Evolutionary conservation across 2,888 invertebrate genomes (phyloP), one percentile per base, ranked within the genome.

Genomic region (Ptilodon capucinus): DNA sequence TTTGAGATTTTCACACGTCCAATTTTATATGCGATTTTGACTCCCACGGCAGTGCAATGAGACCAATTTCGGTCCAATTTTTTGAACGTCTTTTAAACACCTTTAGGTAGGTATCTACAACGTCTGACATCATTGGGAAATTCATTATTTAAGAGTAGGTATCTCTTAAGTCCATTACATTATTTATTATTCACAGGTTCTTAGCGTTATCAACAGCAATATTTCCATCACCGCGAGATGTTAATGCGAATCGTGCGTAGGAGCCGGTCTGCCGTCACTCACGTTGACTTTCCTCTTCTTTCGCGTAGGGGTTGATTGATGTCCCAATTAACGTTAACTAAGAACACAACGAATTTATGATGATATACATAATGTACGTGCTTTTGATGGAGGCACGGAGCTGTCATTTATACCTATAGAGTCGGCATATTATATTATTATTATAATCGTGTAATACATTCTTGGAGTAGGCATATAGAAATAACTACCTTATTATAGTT

Each of bases 261-360:
- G 18, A 17, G 35, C 11, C 35, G 18, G 6, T 9, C 13, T 13
- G 6, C n/a, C 21, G 39, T 39, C 21, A 38, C 21, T 21, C 17
- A 14, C 32, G 5, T 17, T 35, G 39, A 21, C 11, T 21, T 39
- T 0, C 39, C 21, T 21, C 19, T n/a, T 23, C 11, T 39, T 35
- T 23, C 16, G 47, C 46, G 55, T 58, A 46, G 58, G 53, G 44
- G 46, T 46, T 30, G 49, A 54, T 13, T 34, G 40, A 54, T 44
- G 47, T 42, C 42, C 23, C 39, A 48, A 45, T 41, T 42, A 28
- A 46, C 44, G 48, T 51, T 52, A 38, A 36, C 40, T 48, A 48
- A 56, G 39, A 39, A 39, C 21, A 14, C 14, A n/a, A 21, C 39
- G 13, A n/a, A n/a, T 21, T n/a, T 17, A 35, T 16, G 32, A 32